phyloP scores from a whole-genome alignment of 2,888 invertebrate species.

The Plusia festucae region DNA sequence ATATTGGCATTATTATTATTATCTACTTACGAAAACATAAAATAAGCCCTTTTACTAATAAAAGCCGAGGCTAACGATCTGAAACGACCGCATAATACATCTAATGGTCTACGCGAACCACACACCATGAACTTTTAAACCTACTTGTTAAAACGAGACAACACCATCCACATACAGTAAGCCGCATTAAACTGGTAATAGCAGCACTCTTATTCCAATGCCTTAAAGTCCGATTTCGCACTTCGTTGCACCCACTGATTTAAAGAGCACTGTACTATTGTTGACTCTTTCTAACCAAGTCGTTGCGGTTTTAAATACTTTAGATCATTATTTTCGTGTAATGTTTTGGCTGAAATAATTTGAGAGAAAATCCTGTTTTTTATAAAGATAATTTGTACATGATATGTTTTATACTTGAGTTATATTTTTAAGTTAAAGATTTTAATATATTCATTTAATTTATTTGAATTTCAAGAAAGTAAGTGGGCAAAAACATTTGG shows the following conservation, averaged over 20 bases:
- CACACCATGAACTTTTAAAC: conserved; percentile 51
- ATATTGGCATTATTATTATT: conserved; percentile 6
- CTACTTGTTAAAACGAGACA: conserved; percentile 22
- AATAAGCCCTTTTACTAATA: conserved; percentile 41
- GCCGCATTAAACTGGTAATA: not conserved
- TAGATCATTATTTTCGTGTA: not conserved
- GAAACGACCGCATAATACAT: conserved; percentile 43
- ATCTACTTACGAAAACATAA: conserved; percentile 10
- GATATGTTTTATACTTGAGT: too few relatives aligned
- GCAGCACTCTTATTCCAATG: not conserved
- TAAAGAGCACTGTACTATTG: not conserved
- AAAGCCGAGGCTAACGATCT: conserved; percentile 43
- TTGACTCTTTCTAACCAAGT: conserved; percentile 21
- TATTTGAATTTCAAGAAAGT: too few relatives aligned
- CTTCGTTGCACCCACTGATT: not conserved
- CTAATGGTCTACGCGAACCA: conserved; percentile 48
- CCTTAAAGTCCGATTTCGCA: not conserved
- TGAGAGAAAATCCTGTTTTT: not conserved
- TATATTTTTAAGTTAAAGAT: too few relatives aligned
- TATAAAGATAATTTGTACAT: too few relatives aligned
- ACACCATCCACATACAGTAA: conserved; percentile 9
- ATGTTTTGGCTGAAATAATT: not conserved
- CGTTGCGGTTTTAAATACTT: conserved; percentile 24
- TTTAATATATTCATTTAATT: too few relatives aligned
- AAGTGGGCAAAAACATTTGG: too few relatives aligned